Percentiles rank a stretch among this genome's conserved stretches.
These are phyloP conservation scores for Drosophila demipolita DNA, from an alignment of 2,888 invertebrate species.

Conservation along the genomic window DNA sequence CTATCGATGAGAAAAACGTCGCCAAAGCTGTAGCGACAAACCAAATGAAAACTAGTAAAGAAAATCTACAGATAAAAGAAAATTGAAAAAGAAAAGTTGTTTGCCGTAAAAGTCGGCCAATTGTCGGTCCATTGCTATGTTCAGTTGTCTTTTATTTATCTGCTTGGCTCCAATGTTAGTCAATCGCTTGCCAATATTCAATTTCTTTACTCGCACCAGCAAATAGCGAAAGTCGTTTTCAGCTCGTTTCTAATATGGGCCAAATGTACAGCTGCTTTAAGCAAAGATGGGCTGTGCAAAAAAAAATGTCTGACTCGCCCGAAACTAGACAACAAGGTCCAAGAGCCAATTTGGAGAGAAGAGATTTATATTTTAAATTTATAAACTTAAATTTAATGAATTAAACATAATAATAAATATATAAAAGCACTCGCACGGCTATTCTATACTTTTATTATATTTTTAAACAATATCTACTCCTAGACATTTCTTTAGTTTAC, in stretches of 20 bases:
- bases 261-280: slow-evolving; percentile 72
- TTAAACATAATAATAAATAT: background rate
- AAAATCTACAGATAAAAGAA: slow-evolving; percentile 12
- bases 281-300: slow-evolving; percentile 18
- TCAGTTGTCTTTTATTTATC: slow-evolving; percentile 48
- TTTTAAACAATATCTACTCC: background rate
- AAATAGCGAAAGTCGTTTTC: slow-evolving; percentile 75
- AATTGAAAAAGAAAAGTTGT: slow-evolving; percentile 70
- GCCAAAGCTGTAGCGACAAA: slow-evolving; percentile 20
- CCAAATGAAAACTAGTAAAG: slow-evolving; percentile 32
- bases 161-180: slow-evolving; percentile 66
- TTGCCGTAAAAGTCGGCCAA: slow-evolving; percentile 67
- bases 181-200: slow-evolving; percentile 65
- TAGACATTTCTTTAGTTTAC: background rate
- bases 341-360: slow-evolving; percentile 13
- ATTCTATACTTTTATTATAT: background rate
- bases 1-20: slow-evolving; percentile 52
- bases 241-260: slow-evolving; percentile 76
- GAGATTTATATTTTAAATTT: slow-evolving; percentile 3
- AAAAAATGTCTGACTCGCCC: slow-evolving; percentile 17
- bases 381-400: background rate
- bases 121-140: slow-evolving; percentile 41
- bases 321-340: slow-evolving; percentile 43
- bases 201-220: slow-evolving; percentile 34
- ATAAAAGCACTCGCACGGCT: background rate